phyloP scores from a whole-genome alignment of 2,888 invertebrate species.

The Rhingia rostrata region DNA sequence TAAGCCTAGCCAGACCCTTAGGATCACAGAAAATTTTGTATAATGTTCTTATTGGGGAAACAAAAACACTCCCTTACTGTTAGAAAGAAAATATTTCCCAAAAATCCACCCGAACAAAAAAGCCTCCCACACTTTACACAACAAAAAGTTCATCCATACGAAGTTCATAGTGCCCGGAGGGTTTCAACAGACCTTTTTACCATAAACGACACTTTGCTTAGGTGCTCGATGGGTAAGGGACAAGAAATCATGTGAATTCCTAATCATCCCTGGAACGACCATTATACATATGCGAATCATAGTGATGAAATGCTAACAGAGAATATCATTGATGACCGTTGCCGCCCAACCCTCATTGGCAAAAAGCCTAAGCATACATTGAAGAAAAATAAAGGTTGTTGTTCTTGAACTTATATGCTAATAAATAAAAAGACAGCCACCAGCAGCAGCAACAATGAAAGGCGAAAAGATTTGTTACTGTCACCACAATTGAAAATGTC shows the following conservation, averaged over 20 bases:
- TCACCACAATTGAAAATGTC: constrained; percentile 46
- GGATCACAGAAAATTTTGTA: not conserved
- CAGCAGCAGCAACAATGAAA: constrained; percentile 1
- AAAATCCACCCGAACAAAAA: not conserved
- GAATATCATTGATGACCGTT: constrained; percentile 40
- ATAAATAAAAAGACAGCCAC: constrained; percentile 64
- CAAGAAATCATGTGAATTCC: constrained; percentile 50
- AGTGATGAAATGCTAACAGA: constrained; percentile 39
- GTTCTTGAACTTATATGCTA: constrained; percentile 71
- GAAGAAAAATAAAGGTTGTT: constrained; percentile 69
- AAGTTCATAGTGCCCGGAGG: constrained; percentile 41
- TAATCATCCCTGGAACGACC: constrained; percentile 47
- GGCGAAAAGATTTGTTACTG: constrained; percentile 45
- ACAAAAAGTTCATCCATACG: constrained; percentile 7
- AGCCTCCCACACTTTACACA: constrained; percentile 1
- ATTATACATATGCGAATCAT: constrained; percentile 47
- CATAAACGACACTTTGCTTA: constrained; percentile 21
- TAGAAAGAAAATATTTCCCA: constrained; percentile 6
- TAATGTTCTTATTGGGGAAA: constrained; percentile 3
- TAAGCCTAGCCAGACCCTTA: not conserved
- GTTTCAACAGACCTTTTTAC: constrained; percentile 5
- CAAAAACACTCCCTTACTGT: constrained; percentile 33
- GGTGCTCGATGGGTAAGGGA: not conserved
- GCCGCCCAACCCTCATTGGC: constrained; percentile 10
- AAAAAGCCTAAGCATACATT: constrained; percentile 65